phyloP scores from a whole-genome alignment of 2,113 vertebrate species.

The Brachirus orientalis region DNA sequence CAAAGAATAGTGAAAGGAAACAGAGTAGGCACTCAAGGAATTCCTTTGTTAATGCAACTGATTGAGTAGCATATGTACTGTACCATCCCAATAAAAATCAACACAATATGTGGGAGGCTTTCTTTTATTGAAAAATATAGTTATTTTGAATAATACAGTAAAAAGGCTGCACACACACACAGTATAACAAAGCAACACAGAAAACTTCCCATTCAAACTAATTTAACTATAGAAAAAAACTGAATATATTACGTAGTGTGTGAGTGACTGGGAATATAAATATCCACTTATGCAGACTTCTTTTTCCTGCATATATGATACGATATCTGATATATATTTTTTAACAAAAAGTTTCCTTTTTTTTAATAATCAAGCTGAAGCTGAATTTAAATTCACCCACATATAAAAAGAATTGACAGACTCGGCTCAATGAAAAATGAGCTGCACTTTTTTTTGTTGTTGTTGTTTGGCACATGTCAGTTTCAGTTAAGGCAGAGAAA shows the following conservation, averaged over 20 bases:
- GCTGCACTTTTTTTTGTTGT: background rate
- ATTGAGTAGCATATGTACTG: conserved; percentile 16
- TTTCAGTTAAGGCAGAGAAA: conserved; percentile 70
- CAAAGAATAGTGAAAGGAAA: conserved; percentile 50
- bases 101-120: conserved; percentile 24
- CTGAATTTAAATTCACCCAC: conserved; percentile 23
- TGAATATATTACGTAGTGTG: conserved; percentile 58
- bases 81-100: background rate
- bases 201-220: conserved; percentile 24
- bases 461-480: conserved; percentile 78
- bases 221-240: conserved; percentile 31
- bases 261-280: conserved; percentile 47
- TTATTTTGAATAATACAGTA: conserved; percentile 73
- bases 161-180: conserved; percentile 26
- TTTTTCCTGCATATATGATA: too few relatives aligned
- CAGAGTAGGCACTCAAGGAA: conserved; percentile 44
- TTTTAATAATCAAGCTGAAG: conserved; percentile 16
- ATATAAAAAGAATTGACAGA: conserved; percentile 20
- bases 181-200: conserved; percentile 17
- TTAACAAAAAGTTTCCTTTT: background rate
- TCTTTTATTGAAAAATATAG: conserved; percentile 87
- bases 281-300: conserved; percentile 52
- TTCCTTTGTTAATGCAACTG: conserved; percentile 47
- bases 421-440: conserved; percentile 43
- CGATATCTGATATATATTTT: conserved; percentile 7